A percentile compares a stretch with the other conserved stretches of the same genome.
phyloP scores from a whole-genome alignment of 2,888 invertebrate genomes.

The Liodrosophila aerea region DNA sequence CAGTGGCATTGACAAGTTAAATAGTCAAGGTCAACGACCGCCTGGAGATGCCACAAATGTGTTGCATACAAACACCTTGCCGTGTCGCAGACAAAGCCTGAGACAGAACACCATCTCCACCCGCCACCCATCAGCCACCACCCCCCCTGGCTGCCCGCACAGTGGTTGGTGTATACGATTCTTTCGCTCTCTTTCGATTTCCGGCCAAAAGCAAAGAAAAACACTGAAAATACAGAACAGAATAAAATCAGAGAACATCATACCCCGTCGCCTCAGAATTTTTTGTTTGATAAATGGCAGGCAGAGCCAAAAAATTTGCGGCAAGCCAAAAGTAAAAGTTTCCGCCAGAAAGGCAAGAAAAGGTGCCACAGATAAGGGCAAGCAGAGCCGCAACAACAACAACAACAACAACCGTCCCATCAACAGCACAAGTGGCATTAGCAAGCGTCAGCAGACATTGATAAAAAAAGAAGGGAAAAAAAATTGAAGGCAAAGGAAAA shows the following conservation, averaged over 20 bases:
- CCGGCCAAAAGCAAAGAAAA: conserved; percentile 33
- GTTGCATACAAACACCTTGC: conserved; percentile 37
- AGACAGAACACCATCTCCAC: no score
- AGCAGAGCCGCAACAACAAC: conserved; percentile 6
- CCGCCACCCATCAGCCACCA: conserved; percentile 4
- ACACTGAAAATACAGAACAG: not conserved
- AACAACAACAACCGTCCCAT: conserved; percentile 44
- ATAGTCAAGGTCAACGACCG: conserved; percentile 60
- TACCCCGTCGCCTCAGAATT: conserved; percentile 5
- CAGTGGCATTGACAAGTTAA: conserved; percentile 31
- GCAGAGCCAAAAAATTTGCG: conserved; percentile 48
- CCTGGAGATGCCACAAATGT: conserved; percentile 50
- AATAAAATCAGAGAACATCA: not conserved
- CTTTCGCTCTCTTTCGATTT: conserved; percentile 28
- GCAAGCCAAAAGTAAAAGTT: conserved; percentile 63
- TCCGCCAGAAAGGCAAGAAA: conserved; percentile 30
- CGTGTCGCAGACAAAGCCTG: conserved; percentile 34
- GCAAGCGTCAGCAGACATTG: conserved; percentile 61
- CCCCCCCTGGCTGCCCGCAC: conserved; percentile 3
- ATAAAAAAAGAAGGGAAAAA: conserved; percentile 36
- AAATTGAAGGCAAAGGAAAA: not conserved
- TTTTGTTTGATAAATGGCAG: conserved; percentile 59
- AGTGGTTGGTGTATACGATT: conserved; percentile 3
- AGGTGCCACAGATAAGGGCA: conserved; percentile 52
- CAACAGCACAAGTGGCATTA: conserved; percentile 47